phyloP scores from a whole-genome alignment of 2,888 invertebrate species.

The Lithosia quadra region DNA sequence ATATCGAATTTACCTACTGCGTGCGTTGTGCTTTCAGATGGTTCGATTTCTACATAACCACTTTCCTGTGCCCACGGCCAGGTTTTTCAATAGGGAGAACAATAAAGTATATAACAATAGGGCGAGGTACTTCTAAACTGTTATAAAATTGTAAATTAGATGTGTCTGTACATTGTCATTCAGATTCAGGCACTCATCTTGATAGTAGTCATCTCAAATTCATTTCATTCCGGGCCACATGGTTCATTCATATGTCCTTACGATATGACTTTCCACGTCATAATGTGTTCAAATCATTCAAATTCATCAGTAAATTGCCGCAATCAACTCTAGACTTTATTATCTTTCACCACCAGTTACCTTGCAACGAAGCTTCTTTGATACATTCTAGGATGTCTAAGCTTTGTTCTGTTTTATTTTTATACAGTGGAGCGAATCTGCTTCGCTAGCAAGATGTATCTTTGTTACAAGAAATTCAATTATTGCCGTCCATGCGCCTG shows the following conservation, averaged over 20 bases:
- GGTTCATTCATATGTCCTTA: background rate
- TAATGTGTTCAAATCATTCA: background rate
- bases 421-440: constrained; percentile 20
- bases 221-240: background rate
- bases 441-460: constrained; percentile 44
- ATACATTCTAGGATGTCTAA: background rate
- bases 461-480: constrained; percentile 55
- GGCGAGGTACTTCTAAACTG: no score
- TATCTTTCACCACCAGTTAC: background rate
- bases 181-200: background rate
- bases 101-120: no score
- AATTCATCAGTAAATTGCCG: background rate
- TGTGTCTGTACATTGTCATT: no score
- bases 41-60: no score
- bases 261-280: background rate
- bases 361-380: background rate
- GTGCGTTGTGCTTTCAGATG: no score
- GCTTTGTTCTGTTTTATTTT: constrained; percentile 15
- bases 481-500: constrained; percentile 49
- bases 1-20: no score
- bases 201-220: background rate
- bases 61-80: no score
- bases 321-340: background rate
- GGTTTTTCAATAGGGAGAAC: no score
- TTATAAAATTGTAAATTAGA: no score